Evolutionary conservation across 2,113 vertebrate species (phyloP).

Genomic region (Mesoclemmys tuberculata): DNA sequence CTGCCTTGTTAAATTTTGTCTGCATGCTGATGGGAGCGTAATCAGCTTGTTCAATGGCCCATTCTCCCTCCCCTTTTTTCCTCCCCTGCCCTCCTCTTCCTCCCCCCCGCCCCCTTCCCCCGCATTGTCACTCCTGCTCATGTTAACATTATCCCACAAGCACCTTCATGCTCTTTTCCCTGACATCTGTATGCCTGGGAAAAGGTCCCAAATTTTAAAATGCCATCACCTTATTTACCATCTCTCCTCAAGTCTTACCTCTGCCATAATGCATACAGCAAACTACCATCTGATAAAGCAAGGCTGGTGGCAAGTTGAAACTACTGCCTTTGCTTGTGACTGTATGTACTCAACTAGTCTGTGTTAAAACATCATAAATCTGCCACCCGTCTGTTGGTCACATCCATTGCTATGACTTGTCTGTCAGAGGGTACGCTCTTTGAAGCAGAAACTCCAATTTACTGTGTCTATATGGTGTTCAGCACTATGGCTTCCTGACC

Average conservation of each 20-base stretch:
- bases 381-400: not conserved
- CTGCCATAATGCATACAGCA: not conserved
- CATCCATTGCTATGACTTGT: not conserved
- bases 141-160: not conserved
- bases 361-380: not conserved
- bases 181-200: not conserved
- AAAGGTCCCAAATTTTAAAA: not conserved
- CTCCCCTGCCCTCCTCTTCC: not conserved
- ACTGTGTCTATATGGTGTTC: not conserved
- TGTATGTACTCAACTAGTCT: not conserved
- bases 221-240: not conserved
- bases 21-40: not conserved
- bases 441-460: not conserved
- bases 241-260: not conserved
- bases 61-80: not conserved
- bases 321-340: not conserved
- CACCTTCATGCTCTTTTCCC: not conserved
- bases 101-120: not conserved
- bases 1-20: not conserved
- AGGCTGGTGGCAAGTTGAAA: not conserved
- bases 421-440: not conserved
- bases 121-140: not conserved
- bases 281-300: not conserved
- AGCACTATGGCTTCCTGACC: not conserved
- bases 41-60: not conserved